Percentiles rank a stretch among this genome's conserved stretches.
Conservation (phyloP, 2,888 invertebrate genomes). For the Schizotus pectinicornis region DNA sequence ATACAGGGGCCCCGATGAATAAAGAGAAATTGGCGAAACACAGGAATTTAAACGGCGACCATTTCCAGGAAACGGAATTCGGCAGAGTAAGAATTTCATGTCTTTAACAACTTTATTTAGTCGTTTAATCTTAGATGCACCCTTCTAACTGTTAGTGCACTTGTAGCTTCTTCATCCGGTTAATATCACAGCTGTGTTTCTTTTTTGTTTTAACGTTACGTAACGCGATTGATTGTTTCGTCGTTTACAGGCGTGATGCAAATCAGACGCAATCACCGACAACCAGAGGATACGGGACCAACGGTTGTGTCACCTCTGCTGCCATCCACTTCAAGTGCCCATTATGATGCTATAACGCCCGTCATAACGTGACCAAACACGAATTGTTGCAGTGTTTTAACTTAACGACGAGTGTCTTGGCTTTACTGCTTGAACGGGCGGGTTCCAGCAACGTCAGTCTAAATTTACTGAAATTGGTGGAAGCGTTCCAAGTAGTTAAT, state of each 20-base stretch:
- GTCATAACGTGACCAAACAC: conserved; percentile 25
- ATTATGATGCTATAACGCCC: conserved; percentile 56
- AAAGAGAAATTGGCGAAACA: conserved; percentile 82
- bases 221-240: neutral
- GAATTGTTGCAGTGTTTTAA: conserved; percentile 1
- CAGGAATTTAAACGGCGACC: conserved; percentile 72
- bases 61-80: conserved; percentile 79
- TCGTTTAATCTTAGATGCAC: neutral
- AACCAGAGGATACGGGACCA: conserved; percentile 33
- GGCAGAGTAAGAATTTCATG: conserved; percentile 73
- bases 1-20: conserved; percentile 80
- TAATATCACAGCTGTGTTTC: neutral
- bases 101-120: conserved; percentile 37
- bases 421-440: conserved; percentile 5
- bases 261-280: conserved; percentile 49
- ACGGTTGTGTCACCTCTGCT: conserved; percentile 52
- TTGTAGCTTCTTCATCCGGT: neutral
- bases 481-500: conserved; percentile 3
- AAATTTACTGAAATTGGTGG: conserved; percentile 14
- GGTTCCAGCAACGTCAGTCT: conserved; percentile 10
- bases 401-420: neutral
- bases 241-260: conserved; percentile 63
- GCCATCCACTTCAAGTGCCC: conserved; percentile 53
- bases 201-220: conserved; percentile 15
- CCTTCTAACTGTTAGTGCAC: neutral